Conservation (phyloP, 2,113 vertebrate species). For the Perccottus glenii region DNA sequence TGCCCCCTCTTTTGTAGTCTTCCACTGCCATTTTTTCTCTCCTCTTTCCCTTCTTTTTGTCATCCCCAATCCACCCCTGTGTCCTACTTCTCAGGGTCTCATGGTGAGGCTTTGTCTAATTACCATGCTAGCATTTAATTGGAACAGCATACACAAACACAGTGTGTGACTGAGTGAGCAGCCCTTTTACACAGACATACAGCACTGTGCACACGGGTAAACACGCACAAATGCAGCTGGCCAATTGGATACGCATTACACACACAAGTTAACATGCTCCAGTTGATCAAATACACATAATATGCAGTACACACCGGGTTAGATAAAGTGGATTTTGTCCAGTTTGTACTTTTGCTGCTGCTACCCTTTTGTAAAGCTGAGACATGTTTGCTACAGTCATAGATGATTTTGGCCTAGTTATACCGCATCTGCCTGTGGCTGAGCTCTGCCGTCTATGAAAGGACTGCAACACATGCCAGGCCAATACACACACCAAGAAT, state of each 20-base stretch:
- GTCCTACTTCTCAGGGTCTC: slow-evolving; percentile 75
- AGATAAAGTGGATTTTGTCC: slow-evolving; percentile 55
- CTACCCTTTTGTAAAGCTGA: slow-evolving; percentile 57
- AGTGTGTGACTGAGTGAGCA: slow-evolving; percentile 56
- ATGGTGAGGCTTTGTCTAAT: slow-evolving; percentile 77
- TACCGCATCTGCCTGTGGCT: slow-evolving; percentile 55
- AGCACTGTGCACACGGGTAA: slow-evolving; percentile 21
- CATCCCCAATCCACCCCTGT: slow-evolving; percentile 26
- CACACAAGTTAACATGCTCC: slow-evolving; percentile 69
- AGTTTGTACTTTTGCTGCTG: slow-evolving; percentile 59
- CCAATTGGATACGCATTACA: slow-evolving; percentile 45
- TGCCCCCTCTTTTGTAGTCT: slow-evolving; percentile 2
- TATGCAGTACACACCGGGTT: slow-evolving; percentile 46
- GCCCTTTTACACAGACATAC: slow-evolving; percentile 42
- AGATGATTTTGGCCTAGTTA: slow-evolving; percentile 65
- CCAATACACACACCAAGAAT: slow-evolving; percentile 33
- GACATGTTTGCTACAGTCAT: slow-evolving; percentile 61
- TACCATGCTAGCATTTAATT: slow-evolving; percentile 73
- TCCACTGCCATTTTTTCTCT: background rate
- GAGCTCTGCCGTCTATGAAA: slow-evolving; percentile 54
- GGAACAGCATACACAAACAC: slow-evolving; percentile 70
- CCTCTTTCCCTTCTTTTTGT: slow-evolving; percentile 30
- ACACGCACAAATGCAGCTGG: slow-evolving; percentile 17
- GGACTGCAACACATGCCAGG: slow-evolving; percentile 29
- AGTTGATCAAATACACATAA: slow-evolving; percentile 70